Evolutionary conservation across 1,140 invertebrate genomes (phyloP).

Genomic region (Hyphantria cunea): DNA sequence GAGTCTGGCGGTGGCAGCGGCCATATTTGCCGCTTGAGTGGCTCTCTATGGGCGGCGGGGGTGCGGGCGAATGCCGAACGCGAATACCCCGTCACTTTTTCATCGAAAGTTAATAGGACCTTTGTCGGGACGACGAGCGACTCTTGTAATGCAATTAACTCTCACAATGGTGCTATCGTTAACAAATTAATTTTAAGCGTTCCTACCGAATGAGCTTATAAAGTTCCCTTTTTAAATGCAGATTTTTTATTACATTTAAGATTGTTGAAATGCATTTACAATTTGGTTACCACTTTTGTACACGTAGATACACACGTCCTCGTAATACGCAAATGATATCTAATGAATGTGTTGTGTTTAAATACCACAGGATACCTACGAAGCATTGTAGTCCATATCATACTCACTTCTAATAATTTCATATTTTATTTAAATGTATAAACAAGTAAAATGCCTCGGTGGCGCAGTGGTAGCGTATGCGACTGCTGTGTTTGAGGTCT

Average conservation of each 20-base stretch:
- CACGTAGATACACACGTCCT: too few relatives aligned
- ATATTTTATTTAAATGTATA: too few relatives aligned
- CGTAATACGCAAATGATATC: too few relatives aligned
- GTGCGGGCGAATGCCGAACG: conserved; percentile 42
- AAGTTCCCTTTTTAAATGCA: conserved; percentile 25
- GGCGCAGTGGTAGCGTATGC: too few relatives aligned
- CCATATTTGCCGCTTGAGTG: conserved; percentile 74
- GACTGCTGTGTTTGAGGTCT: too few relatives aligned
- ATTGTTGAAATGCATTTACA: too few relatives aligned
- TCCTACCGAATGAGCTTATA: conserved; percentile 37
- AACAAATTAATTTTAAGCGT: conserved; percentile 71
- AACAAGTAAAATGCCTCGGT: too few relatives aligned
- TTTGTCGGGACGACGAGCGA: conserved; percentile 65
- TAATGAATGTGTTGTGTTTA: too few relatives aligned
- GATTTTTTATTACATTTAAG: conserved; percentile 3
- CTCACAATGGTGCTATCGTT: conserved; percentile 70
- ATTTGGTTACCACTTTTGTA: too few relatives aligned
- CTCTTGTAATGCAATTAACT: conserved; percentile 78
- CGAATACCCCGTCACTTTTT: conserved; percentile 66
- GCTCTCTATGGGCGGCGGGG: conserved; percentile 44
- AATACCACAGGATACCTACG: too few relatives aligned
- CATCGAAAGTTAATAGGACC: conserved; percentile 76
- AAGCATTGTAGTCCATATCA: too few relatives aligned
- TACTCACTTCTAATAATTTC: too few relatives aligned
- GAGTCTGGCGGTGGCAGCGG: conserved; percentile 66